Evolutionary conservation across 2,888 invertebrate genomes (phyloP), one percentile per base, ranked within the genome.

Genomic region (Mactromeris polynyma): DNA sequence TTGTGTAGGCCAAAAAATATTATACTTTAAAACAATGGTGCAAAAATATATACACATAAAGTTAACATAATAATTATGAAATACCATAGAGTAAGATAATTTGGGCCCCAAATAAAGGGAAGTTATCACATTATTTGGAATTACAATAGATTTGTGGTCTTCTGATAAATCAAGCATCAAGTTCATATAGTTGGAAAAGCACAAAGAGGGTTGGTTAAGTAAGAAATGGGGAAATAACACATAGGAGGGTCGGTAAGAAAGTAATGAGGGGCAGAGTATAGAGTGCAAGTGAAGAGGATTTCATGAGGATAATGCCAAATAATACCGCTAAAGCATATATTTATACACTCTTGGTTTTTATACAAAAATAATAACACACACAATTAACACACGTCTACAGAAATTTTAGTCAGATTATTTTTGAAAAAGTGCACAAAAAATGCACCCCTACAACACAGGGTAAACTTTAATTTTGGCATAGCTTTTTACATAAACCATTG

Each of bases 111-210:
- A 78, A 54, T 78, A 33, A 14, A 46, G 38, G 54, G 84, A 33
- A 40, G 51, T 46, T 84, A 84, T 84, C 84, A 84, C 84, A 84
- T 51, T 51, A 51, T 84, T 36, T 84, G 84, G 84, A 84, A 84
- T 83, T 46, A 73, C 69, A 73, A 73, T 46, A 38, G 73, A 46
- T 36, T 40, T 64, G 64, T 82, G 82, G 64, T 82, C 82, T 26
- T 38, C 38, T 40, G 40, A 69, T 40, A 36, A 73, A 73, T 73
- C 33, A 73, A 73, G 73, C 73, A 36, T 36, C 73, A 73, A 33
- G 73, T 33, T 73, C 19, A 73, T 73, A 73, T 14, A 73, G 36
- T 33, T 17, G 36, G 73, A 33, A 69, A 36, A 33, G 33, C 33
- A 73, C 14, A 19, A 33, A 73, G 73, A 36, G 73, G 36, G 73